Conservation (phyloP, 1,140 invertebrate genomes). For the Lasioglossum albipes region DNA sequence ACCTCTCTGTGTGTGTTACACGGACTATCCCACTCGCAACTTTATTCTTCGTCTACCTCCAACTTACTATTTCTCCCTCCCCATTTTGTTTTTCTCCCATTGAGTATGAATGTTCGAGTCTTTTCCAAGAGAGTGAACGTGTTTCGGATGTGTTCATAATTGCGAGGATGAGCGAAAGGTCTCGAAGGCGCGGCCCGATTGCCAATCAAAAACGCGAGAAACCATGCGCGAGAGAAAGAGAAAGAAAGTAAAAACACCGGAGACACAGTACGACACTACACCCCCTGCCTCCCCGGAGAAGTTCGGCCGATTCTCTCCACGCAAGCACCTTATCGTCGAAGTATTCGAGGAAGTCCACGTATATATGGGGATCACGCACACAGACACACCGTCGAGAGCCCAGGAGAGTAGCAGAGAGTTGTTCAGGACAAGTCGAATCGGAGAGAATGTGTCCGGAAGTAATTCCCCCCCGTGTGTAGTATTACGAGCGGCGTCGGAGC, state of each 20-base stretch:
- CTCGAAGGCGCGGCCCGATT: constrained; percentile 53
- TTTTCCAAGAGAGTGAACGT: constrained; percentile 36
- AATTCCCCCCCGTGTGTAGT: not conserved
- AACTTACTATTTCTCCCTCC: not conserved
- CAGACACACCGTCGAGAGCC: not conserved
- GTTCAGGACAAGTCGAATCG: not conserved
- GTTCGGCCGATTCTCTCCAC: constrained; percentile 16
- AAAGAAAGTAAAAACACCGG: not conserved
- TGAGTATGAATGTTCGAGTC: constrained; percentile 40
- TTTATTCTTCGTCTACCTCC: constrained; percentile 31
- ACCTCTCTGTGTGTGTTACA: constrained; percentile 60
- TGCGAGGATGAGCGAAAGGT: constrained; percentile 46
- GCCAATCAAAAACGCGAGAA: constrained; percentile 60
- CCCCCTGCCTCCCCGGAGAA: constrained; percentile 9
- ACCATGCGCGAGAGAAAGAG: constrained; percentile 1
- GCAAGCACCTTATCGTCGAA: not conserved
- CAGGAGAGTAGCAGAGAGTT: too few relatives aligned
- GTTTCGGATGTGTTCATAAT: constrained; percentile 15
- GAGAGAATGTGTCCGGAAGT: constrained; percentile 1
- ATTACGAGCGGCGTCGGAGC: constrained; percentile 7
- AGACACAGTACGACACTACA: constrained; percentile 30
- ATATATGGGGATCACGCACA: too few relatives aligned
- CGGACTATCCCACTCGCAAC: constrained; percentile 51
- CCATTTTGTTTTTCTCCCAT: not conserved
- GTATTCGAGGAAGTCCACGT: too few relatives aligned